Conservation (phyloP, 2,797 vertebrate species). For the Mormyrops attenuatus region DNA sequence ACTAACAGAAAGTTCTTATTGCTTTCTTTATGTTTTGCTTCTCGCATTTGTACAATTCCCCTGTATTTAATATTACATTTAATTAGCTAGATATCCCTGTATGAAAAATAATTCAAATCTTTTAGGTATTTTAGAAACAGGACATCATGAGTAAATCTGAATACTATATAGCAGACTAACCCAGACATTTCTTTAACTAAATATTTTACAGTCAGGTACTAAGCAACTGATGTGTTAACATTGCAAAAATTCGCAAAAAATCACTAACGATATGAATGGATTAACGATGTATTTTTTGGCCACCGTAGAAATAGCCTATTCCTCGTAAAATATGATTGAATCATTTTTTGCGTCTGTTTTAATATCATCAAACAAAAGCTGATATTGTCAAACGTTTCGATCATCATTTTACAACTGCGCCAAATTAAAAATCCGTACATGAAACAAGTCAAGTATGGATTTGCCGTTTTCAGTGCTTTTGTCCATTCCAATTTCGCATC, state of each 20-base stretch:
- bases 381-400: neutral
- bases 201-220: neutral
- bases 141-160: neutral
- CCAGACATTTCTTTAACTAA: neutral
- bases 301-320: neutral
- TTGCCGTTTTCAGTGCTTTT: neutral
- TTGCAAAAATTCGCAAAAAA: neutral
- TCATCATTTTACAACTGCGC: neutral
- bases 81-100: neutral
- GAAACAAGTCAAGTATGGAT: neutral
- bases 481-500: neutral
- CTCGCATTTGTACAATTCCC: neutral
- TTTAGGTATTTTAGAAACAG: neutral
- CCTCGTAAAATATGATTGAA: neutral
- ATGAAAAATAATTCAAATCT: neutral
- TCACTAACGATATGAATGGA: neutral
- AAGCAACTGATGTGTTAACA: neutral
- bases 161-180: neutral
- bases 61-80: neutral
- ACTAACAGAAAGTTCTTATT: neutral
- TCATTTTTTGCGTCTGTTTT: neutral
- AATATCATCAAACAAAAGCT: neutral
- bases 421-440: neutral
- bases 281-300: neutral
- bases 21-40: neutral